A percentile compares a stretch with the other conserved stretches of the same genome.
These are phyloP conservation scores for Ailuropoda melanoleuca DNA, from an alignment of 2,113 vertebrate genomes.

Conservation along the genomic window DNA sequence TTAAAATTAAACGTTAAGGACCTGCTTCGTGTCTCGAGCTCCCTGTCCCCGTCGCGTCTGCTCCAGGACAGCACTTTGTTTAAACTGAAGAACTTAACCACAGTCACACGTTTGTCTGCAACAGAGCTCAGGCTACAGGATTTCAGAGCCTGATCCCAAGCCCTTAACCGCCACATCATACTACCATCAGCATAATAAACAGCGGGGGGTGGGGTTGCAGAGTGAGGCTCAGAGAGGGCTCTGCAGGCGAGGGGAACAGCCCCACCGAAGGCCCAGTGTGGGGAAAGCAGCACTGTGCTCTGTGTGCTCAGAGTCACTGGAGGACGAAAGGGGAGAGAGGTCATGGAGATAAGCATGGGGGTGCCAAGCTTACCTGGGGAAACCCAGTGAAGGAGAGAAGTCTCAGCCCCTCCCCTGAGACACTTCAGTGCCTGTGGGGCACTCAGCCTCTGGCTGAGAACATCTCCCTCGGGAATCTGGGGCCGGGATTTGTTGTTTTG, in stretches of 20 bases:
- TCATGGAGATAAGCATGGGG: fast-evolving
- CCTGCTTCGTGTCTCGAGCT: not conserved
- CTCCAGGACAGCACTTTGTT: not conserved
- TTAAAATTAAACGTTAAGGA: not conserved
- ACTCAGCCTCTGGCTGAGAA: not conserved
- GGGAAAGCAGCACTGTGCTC: not conserved
- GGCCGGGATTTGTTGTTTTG: not conserved
- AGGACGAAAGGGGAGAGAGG: not conserved
- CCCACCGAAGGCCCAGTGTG: not conserved
- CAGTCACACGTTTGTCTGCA: not conserved
- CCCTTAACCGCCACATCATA: fast-evolving
- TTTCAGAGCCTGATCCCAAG: not conserved
- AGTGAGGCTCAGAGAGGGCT: fast-evolving
- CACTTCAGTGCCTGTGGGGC: not conserved
- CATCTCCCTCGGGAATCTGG: no score
- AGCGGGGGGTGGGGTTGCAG: not conserved
- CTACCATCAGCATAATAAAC: no score
- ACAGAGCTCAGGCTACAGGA: not conserved
- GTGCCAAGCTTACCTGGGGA: not conserved
- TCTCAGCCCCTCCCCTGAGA: not conserved
- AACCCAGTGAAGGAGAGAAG: not conserved
- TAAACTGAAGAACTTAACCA: not conserved
- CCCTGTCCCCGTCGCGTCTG: not conserved
- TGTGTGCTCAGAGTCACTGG: not conserved
- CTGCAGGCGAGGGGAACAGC: not conserved